These are phyloP conservation scores for Ornithoptera priamus DNA, from an alignment of 2,888 invertebrate species.

Conservation along the genomic window DNA sequence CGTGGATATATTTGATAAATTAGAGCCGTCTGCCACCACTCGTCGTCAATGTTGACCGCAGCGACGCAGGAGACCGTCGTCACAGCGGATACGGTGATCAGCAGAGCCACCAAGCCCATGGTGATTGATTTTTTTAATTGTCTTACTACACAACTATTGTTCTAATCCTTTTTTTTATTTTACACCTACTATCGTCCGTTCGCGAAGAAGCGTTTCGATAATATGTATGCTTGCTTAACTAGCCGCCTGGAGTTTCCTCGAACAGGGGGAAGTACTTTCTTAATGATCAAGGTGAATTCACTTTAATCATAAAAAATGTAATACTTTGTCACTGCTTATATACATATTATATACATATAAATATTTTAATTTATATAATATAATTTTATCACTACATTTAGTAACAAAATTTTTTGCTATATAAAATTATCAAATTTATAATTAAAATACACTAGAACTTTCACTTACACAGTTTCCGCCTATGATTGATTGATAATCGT, in stretches of 20 bases:
- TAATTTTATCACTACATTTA: too few relatives aligned
- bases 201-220: too few relatives aligned
- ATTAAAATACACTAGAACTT: too few relatives aligned
- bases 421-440: not conserved
- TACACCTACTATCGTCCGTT: not conserved
- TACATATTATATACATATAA: not conserved
- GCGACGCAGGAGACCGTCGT: not conserved
- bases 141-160: not conserved
- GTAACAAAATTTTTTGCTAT: not conserved
- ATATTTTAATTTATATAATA: not conserved
- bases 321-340: not conserved
- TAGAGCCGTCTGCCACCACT: constrained; percentile 88
- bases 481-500: too few relatives aligned
- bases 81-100: not conserved
- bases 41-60: constrained; percentile 41
- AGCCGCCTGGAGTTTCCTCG: not conserved
- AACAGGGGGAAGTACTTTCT: not conserved
- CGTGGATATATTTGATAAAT: constrained; percentile 89
- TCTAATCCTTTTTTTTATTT: not conserved
- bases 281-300: not conserved
- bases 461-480: too few relatives aligned
- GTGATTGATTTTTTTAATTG: not conserved
- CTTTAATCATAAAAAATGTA: not conserved
- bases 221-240: not conserved
- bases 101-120: not conserved